These are phyloP conservation scores for Andricus curvator DNA, from an alignment of 2,888 invertebrate species.

Conservation along the genomic window DNA sequence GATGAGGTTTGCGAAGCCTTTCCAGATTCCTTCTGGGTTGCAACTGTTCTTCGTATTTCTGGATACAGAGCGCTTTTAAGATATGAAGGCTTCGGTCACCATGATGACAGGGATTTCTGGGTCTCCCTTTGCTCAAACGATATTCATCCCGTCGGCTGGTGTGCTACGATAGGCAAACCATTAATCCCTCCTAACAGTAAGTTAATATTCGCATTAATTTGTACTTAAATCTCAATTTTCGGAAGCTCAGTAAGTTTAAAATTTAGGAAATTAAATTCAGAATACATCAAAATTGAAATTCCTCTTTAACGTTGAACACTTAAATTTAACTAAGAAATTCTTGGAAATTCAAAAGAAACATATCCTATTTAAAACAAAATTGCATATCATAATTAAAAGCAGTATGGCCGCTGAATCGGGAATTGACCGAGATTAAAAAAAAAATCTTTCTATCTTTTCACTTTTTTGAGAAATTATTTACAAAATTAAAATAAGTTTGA, in stretches of 20 bases:
- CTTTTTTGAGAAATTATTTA: too few relatives aligned
- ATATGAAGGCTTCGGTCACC: conserved; percentile 96
- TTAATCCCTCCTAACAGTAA: conserved; percentile 93
- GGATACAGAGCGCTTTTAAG: conserved; percentile 90
- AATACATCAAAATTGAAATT: too few relatives aligned
- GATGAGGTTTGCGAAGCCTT: conserved; percentile 88
- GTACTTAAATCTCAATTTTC: not conserved
- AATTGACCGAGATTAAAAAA: too few relatives aligned
- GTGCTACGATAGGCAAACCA: conserved; percentile 96
- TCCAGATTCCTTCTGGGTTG: conserved; percentile 97
- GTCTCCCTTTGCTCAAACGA: conserved; percentile 95
- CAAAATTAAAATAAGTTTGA: too few relatives aligned
- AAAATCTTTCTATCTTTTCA: too few relatives aligned
- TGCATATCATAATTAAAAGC: too few relatives aligned
- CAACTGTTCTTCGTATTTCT: conserved; percentile 93
- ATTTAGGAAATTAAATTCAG: too few relatives aligned
- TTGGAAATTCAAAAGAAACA: too few relatives aligned
- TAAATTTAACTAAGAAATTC: too few relatives aligned
- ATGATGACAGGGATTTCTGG: conserved; percentile 96
- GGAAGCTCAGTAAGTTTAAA: not conserved
- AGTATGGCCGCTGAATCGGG: too few relatives aligned
- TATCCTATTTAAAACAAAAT: too few relatives aligned
- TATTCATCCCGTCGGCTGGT: conserved; percentile 99
- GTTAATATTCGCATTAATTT: conserved; percentile 55
- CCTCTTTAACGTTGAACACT: too few relatives aligned